Conservation (phyloP, 2,113 vertebrate species). For the Dasyurus viverrinus region DNA sequence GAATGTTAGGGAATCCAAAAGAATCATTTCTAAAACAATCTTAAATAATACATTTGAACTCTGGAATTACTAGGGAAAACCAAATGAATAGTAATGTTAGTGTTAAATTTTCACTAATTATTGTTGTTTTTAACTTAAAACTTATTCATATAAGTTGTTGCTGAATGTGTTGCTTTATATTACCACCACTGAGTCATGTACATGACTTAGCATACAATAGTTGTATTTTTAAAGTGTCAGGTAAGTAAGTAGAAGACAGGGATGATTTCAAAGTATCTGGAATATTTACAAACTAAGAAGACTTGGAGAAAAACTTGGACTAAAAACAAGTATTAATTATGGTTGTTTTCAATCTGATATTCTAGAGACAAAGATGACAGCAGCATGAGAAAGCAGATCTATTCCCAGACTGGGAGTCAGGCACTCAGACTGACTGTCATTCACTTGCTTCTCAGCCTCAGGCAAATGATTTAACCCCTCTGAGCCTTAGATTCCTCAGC, state of each 20-base stretch:
- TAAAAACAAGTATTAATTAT: neutral
- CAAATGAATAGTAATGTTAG: neutral
- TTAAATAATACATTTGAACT: neutral
- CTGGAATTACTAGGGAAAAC: constrained; percentile 2
- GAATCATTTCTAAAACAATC: neutral
- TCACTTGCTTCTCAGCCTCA: neutral
- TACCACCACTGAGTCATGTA: constrained; percentile 16
- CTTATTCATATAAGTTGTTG: neutral
- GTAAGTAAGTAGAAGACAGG: neutral
- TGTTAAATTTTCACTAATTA: neutral
- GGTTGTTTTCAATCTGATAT: neutral
- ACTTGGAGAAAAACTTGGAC: constrained; percentile 2
- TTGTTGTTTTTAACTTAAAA: neutral
- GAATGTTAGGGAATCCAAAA: neutral
- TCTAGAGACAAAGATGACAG: neutral
- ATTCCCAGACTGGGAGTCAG: neutral
- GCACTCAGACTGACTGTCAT: neutral
- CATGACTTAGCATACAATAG: constrained; percentile 11
- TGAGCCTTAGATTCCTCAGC: neutral
- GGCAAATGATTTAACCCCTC: neutral
- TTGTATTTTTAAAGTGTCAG: neutral
- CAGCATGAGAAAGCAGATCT: neutral
- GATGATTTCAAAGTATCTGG: neutral
- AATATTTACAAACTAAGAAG: neutral
- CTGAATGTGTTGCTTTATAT: neutral